phyloP scores from a whole-genome alignment of 1,140 invertebrate genomes.

The Probaryconus sp. region DNA sequence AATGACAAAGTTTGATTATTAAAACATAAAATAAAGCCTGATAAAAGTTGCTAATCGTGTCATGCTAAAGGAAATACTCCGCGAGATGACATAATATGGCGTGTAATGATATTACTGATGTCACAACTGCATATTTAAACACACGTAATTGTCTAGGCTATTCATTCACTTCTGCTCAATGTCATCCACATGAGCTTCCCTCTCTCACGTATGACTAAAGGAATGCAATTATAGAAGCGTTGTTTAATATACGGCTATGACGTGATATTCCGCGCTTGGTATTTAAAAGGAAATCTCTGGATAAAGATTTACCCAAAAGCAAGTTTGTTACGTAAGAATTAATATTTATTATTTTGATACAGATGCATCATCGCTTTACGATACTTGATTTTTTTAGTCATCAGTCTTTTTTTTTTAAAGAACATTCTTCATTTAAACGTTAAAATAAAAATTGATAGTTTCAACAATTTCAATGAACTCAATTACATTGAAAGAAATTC shows the following conservation, averaged over 20 bases:
- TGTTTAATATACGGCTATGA: constrained; percentile 25
- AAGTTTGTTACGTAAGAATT: constrained; percentile 22
- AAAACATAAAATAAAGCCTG: background rate
- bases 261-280: background rate
- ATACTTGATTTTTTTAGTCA: background rate
- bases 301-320: constrained; percentile 20
- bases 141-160: constrained; percentile 36
- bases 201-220: constrained; percentile 27
- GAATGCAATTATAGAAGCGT: constrained; percentile 31
- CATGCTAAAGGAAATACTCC: constrained; percentile 8
- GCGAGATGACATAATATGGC: constrained; percentile 41
- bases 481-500: no score
- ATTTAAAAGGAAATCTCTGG: constrained; percentile 29
- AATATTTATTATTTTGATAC: background rate
- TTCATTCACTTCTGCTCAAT: constrained; percentile 46
- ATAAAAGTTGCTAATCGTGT: constrained; percentile 1
- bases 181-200: constrained; percentile 12
- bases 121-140: constrained; percentile 40
- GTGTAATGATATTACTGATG: constrained; percentile 47
- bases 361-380: background rate
- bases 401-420: no score
- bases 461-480: no score
- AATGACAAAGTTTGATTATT: no score
- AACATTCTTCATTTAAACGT: no score
- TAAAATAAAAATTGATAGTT: no score